Base-by-base conservation (phyloP, 1,140 invertebrate genomes). In the Drosophila pachea region DNA sequence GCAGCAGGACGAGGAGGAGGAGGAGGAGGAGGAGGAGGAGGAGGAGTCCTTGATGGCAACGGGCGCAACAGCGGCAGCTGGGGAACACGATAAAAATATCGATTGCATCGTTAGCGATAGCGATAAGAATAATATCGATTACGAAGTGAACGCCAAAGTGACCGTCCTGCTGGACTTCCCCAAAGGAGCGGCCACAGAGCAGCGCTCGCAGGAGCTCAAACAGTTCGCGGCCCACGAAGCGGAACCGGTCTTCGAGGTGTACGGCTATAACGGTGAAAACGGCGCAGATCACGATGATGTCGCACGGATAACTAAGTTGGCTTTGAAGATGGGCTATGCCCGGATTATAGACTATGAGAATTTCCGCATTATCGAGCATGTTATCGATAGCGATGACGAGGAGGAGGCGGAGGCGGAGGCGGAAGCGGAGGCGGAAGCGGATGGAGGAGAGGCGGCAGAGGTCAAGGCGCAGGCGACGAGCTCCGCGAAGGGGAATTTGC, bases 341-440 rank as follows among this genome's bases (percentile, higher is more conserved):
- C 82, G 86, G 0, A 88, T 88, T 31, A 87, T 88, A 22, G 87
- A 88, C 45, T 88, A 87, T 60, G 87, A 88, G 52, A 88, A 88
- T 62, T 63, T 87, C 54, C 74, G 87, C 9, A 88, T 88, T 5
- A 88, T 88, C 52, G 86, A 88, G 42, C 87, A 88, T 45, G 87
- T 88, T 50, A 88, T 88, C 65, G 87, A 88, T 45, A 87, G 79
- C 65, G 77, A 86, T 12, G 82, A 86, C 1, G 76, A 82, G 0
- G 66, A 68, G 0, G 33, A 68, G 0, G 61, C 64, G 0, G 54
- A 55, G 0, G 58, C 48, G 9, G 66, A 43, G 0, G 53, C 12
- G 2, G 58, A 38, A 6, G 49, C 29, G 4, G 40, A 52, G 22
- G 1, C 1, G 22, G 22, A 22, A 3, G 22, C 1, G 22, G 22